Evolutionary conservation across 1,140 invertebrate genomes (phyloP).

Genomic region (Ceratitis capitata): DNA sequence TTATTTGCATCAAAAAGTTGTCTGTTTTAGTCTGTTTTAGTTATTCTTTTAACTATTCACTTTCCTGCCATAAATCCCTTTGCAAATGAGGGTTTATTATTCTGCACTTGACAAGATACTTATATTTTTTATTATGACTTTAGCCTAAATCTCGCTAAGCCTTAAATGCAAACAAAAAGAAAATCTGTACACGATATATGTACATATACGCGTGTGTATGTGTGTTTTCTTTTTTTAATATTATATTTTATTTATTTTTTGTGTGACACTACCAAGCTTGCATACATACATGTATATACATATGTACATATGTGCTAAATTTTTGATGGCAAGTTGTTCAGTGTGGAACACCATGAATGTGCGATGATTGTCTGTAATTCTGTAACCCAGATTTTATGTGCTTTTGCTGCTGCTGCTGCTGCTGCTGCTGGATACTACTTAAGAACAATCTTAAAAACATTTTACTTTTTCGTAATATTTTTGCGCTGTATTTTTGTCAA

Average conservation of each 20-base stretch:
- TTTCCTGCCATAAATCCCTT: too few species aligned
- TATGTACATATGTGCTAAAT: neutral
- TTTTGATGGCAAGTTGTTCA: neutral
- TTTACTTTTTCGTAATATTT: neutral
- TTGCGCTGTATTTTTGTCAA: neutral
- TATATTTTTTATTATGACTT: neutral
- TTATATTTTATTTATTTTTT: neutral
- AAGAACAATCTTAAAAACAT: neutral
- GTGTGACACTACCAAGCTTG: too few species aligned
- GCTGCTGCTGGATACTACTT: slow-evolving; percentile 17
- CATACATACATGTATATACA: neutral
- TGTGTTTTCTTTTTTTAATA: neutral
- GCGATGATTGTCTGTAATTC: neutral
- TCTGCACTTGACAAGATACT: slow-evolving; percentile 8
- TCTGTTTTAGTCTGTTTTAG: too few species aligned
- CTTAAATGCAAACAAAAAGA: neutral
- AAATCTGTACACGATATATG: neutral
- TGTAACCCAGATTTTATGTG: slow-evolving; percentile 18
- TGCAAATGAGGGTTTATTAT: neutral
- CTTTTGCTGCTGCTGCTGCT: too few species aligned
- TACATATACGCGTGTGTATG: neutral
- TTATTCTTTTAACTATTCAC: neutral
- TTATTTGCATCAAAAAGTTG: too few species aligned
- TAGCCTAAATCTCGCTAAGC: neutral
- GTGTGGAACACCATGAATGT: neutral